phyloP scores from a whole-genome alignment of 2,797 vertebrate species.

The Amblyopsis hoosieri region DNA sequence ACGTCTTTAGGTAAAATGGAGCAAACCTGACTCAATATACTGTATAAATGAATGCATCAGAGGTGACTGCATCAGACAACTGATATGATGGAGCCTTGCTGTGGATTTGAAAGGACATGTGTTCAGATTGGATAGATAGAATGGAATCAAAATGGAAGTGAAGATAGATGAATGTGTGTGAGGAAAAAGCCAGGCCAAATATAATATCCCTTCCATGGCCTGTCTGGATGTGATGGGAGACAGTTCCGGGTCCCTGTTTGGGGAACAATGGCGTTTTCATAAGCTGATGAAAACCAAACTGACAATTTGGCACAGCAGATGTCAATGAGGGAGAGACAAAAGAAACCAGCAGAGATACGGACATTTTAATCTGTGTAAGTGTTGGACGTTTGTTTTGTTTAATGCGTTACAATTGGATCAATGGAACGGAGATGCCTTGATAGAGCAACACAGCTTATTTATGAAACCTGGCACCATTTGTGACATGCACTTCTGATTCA shows the following conservation, averaged over 20 bases:
- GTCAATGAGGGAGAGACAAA: slow-evolving; percentile 42
- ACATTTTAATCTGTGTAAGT: slow-evolving; percentile 58
- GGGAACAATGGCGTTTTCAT: slow-evolving; percentile 8
- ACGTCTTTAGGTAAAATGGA: slow-evolving; percentile 58
- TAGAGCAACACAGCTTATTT: slow-evolving; percentile 55
- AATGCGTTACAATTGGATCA: slow-evolving; percentile 41
- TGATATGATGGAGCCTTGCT: slow-evolving; percentile 45
- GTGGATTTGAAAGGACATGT: slow-evolving; percentile 33
- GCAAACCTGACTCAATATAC: slow-evolving; percentile 16
- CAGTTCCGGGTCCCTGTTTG: slow-evolving; percentile 2
- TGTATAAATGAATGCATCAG: slow-evolving; percentile 12
- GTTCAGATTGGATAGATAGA: slow-evolving; percentile 37
- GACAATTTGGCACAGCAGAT: slow-evolving; percentile 16
- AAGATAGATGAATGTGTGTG: slow-evolving; percentile 27
- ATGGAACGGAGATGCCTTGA: slow-evolving; percentile 66
- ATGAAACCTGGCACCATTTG: slow-evolving; percentile 49
- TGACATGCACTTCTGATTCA: slow-evolving; percentile 41
- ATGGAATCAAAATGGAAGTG: not conserved
- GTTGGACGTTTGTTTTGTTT: slow-evolving; percentile 48
- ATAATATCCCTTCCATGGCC: slow-evolving; percentile 21
- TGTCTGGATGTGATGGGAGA: slow-evolving; percentile 19
- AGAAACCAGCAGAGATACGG: slow-evolving; percentile 33
- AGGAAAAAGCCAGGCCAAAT: slow-evolving; percentile 54
- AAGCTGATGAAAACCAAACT: slow-evolving; percentile 38
- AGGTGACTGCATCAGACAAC: slow-evolving; percentile 32